Base-by-base conservation (phyloP, 2,797 vertebrate genomes). In the Silurus lanzhouensis region DNA sequence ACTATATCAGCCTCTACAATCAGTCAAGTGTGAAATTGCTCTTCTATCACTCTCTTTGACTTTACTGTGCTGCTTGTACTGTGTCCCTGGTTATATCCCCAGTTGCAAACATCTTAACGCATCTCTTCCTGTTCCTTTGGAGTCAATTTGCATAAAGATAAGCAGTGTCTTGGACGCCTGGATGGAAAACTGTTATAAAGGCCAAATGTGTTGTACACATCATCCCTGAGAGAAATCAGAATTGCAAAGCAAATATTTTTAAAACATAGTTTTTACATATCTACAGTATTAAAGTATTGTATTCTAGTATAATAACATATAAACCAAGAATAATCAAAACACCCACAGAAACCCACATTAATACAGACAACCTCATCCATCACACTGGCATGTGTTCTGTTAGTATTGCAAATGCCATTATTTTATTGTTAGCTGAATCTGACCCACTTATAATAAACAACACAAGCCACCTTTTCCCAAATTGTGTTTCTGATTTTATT, bases 21-120 rank as follows among this genome's bases (percentile, higher is more conserved):
- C 80, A 79, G 82, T 85, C 84, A 87, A 85, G 87, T 89, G 88
- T 90, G 89, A 90, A 89, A 90, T 88, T 89, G 61, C 87, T 81
- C 63, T 84, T 76, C 83, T 83, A 64, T 85, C 80, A 71, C 31
- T 82, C 82, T 71, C 44, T 66, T 77, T 86, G 75, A 72, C 57
- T 52, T 75, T 4, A 52, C 64, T 57, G 58, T 38, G n/a, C 22
- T 9, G 80, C 74, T 85, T 13, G 44, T 57, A 63, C 77, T 15
- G 58, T 79, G 46, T 83, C 63, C 44, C 14, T 38, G 55, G 58
- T 68, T 83, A 57, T 85, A 76, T 52, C 60, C 48, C 20, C 81
- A 60, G 76, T 44, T 82, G 12, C 81, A 46, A 82, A 82, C 61
- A 76, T 63, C 79, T 38, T 22, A 67, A 71, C 52, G 5, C 25